Percentiles rank a stretch among this genome's conserved stretches.
Evolutionary conservation across 1,140 invertebrate genomes (phyloP).

Genomic region (Cydia splendana): DNA sequence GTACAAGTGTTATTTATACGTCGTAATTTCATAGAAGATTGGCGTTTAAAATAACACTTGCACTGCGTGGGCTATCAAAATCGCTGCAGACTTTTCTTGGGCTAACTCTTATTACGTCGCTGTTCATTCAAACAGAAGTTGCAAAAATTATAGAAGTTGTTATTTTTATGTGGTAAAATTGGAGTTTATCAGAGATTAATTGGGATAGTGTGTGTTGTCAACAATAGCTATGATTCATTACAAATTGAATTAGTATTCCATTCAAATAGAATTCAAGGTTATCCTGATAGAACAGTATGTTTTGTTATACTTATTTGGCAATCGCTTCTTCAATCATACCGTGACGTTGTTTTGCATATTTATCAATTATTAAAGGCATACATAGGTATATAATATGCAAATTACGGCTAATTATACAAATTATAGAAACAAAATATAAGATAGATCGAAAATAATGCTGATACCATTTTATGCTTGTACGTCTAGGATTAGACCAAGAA

Average conservation of each 20-base stretch:
- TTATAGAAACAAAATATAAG: not conserved
- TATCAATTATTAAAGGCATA: too few relatives aligned
- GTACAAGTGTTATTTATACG: too few relatives aligned
- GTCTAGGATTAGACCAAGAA: too few relatives aligned
- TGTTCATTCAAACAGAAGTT: not conserved
- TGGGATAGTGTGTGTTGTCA: not conserved
- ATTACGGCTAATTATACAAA: not conserved
- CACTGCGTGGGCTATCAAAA: too few relatives aligned
- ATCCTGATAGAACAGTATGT: constrained; percentile 5
- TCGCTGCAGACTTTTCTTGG: too few relatives aligned
- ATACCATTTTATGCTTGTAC: not conserved
- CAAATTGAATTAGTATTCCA: constrained; percentile 20
- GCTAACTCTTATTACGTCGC: too few relatives aligned
- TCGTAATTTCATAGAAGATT: too few relatives aligned
- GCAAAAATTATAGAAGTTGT: not conserved
- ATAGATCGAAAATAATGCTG: not conserved
- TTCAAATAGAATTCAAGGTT: constrained; percentile 20
- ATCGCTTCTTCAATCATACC: not conserved
- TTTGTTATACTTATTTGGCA: constrained; percentile 29
- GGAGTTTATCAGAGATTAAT: not conserved
- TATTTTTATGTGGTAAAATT: not conserved
- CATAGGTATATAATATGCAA: too few relatives aligned
- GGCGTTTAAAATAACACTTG: too few relatives aligned
- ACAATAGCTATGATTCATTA: constrained; percentile 24
- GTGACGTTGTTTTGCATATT: not conserved